Evolutionary conservation across 2,113 vertebrate species (phyloP), one percentile per base, ranked within the genome.

Genomic region (Hystrix cristata): DNA sequence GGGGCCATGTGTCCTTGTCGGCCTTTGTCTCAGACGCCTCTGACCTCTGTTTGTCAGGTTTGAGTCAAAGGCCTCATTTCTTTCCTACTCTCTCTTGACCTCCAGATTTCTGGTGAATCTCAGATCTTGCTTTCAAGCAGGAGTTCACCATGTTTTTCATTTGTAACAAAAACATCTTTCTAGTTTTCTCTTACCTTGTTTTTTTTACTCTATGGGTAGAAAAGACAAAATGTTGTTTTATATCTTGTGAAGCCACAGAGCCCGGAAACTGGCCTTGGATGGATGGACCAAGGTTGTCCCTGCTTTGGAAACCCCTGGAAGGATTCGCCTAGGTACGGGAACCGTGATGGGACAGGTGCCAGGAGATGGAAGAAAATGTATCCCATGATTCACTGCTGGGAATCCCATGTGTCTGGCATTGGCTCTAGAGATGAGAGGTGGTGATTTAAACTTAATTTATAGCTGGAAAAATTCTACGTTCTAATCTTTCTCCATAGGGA

Each of bases 381-480:
- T 10, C 43, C 31, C 9, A 46, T 23, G 3, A 19, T 9, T 80
- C 11, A 13, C 21, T 76, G 62, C 29, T 62, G 38, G 67, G 71
- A 79, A 31, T 27, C 4, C 34, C 7, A 31, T 21, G 15, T 55
- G 48, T 27, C 48, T 60, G 21, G 23, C 65, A 89, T 80, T n/a
- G 72, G 93, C 31, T 43, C 34, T 62, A 12, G 59, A 69, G 80
- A 74, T 71, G 31, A 21, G 46, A 14, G 69, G 15, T 34, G 46
- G 55, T 87, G 19, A 87, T 19, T 27, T 29, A 59, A 84, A 93
- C 34, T 96, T 87, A 62, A 16, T 78, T 87, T 91, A 76, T 51
- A 88, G 51, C 3, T 74, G 53, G 43, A 94, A 83, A n/a, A n/a
- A 48, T 31, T 64, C 74, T 97, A 60, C 21, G 29, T 62, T 34